Evolutionary conservation across 2,113 vertebrate species (phyloP), one percentile per base, ranked within the genome.

Genomic region (Ovibos moschatus): DNA sequence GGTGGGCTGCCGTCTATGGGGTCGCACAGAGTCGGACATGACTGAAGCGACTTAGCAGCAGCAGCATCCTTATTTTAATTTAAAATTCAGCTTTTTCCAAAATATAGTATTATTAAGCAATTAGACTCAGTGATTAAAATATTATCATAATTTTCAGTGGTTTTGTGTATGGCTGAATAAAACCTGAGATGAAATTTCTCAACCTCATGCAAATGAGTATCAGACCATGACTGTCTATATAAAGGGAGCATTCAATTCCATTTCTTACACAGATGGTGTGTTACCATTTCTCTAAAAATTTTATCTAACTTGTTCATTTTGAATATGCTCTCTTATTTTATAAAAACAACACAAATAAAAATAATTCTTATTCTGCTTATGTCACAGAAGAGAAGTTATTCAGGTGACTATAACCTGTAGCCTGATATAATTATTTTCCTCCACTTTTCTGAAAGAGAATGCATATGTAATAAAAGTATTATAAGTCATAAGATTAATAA

Each of bases 141-240:
- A 87, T 91, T 57, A 58, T 78, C 76, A 82, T 45, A 82, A 87
- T 94, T 94, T 91, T 76, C 47, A 90, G 55, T 2, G 0, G 53
- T 95, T 84, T 43, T 79, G 12, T 87, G 28, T 78, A 76, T 90
- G 30, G 16, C 53, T 87, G 30, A 91, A 90, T 53, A 87, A 83
- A 91, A 85, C 21, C 43, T 82, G 36, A 95, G 83, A 17, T 82
- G 47, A 27, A 90, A 28, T 55, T 86, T 64, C 45, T 94, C 87
- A 86, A 89, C 5, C 67, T 53, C 16, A 87, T 17, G 74, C n/a
- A 97, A 98, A 98, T n/a, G 89, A 96, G 81, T 14, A 92, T 90
- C 60, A 76, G 89, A 94, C 76, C 14, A 89, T 64, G 30, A 91
- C 97, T 98, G 86, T n/a, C 50, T 91, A 98, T 97, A 97, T 95